Conservation (phyloP, 2,888 invertebrate genomes). For the Tipula helvola region DNA sequence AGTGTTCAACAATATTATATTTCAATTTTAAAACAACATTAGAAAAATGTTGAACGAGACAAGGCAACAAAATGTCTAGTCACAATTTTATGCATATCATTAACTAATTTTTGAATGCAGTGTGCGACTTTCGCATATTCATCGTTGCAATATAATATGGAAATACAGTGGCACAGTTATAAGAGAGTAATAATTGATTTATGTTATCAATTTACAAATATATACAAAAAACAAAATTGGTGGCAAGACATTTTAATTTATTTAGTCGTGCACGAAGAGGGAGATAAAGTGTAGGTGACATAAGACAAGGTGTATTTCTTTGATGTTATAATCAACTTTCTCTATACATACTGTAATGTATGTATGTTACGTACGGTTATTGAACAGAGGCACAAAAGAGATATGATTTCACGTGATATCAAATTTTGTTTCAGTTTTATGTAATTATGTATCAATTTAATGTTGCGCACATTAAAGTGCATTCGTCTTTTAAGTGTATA, state of each 20-base stretch:
- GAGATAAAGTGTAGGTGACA: neutral
- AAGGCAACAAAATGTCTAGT: neutral
- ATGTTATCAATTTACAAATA: neutral
- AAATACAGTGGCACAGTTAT: neutral
- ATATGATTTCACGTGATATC: neutral
- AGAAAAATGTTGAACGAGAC: neutral
- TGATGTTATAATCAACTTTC: neutral
- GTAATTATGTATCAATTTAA: neutral
- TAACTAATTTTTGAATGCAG: neutral
- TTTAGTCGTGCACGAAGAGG: neutral
- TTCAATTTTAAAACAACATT: neutral
- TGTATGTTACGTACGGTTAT: neutral
- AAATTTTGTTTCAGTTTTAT: neutral
- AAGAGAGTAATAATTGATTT: neutral
- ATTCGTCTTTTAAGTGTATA: neutral
- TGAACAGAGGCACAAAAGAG: neutral
- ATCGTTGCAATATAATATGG: neutral
- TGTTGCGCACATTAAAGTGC: neutral
- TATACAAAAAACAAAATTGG: neutral
- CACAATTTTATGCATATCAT: neutral
- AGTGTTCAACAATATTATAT: neutral
- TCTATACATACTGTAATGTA: neutral
- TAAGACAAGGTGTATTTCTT: neutral
- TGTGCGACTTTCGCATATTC: neutral
- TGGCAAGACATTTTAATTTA: neutral